phyloP scores from a whole-genome alignment of 2,888 invertebrate genomes.

The Punctoribates punctum region DNA sequence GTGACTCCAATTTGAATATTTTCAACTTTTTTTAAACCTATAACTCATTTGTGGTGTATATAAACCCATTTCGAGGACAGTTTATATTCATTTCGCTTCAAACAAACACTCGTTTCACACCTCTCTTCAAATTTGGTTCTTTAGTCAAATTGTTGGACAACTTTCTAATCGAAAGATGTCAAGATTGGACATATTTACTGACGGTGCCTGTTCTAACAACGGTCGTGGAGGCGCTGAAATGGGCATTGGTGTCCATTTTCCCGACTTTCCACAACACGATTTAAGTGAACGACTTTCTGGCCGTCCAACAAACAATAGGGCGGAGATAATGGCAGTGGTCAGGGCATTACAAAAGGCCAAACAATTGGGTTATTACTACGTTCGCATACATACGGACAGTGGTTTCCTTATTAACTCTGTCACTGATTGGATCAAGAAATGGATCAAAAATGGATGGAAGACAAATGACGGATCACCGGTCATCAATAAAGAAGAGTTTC shows the following conservation, averaged over 20 bases:
- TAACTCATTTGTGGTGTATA: no score
- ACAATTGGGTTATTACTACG: slow-evolving; percentile 60
- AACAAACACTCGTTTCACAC: background rate
- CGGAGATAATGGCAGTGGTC: slow-evolving; percentile 73
- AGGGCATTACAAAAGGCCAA: slow-evolving; percentile 62
- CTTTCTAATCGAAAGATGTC: background rate
- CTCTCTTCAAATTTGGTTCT: background rate
- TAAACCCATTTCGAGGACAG: background rate
- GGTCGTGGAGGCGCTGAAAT: slow-evolving; percentile 72
- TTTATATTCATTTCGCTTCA: background rate
- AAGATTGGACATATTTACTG: slow-evolving; percentile 69
- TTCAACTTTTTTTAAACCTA: background rate
- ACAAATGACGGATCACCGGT: slow-evolving; percentile 69
- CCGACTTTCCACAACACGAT: slow-evolving; percentile 59
- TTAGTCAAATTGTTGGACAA: background rate
- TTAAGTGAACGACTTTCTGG: slow-evolving; percentile 56
- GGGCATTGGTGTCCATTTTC: slow-evolving; percentile 90
- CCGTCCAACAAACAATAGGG: slow-evolving; percentile 87
- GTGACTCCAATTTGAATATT: no score
- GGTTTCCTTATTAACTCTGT: slow-evolving; percentile 76
- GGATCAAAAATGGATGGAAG: slow-evolving; percentile 86
- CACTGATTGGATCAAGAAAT: slow-evolving; percentile 79
- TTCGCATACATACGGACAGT: slow-evolving; percentile 87
- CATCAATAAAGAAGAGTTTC: slow-evolving; percentile 79
- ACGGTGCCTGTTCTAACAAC: slow-evolving; percentile 85